phyloP scores from a whole-genome alignment of 1,140 invertebrate genomes.

The Dendroctonus valens region DNA sequence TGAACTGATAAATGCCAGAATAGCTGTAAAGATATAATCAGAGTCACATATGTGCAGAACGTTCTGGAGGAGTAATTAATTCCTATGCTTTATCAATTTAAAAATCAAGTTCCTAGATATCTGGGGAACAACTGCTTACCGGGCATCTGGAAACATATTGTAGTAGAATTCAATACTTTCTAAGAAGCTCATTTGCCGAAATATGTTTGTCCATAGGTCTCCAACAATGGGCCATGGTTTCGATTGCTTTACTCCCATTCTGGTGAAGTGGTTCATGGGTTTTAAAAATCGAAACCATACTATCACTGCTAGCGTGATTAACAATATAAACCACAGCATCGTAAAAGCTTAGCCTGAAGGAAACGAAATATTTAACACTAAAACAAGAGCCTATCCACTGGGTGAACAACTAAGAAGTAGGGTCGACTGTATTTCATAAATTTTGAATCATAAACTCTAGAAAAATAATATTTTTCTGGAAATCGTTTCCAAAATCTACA shows the following conservation, averaged over 20 bases:
- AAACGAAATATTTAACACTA: neutral
- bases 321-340: constrained; percentile 10
- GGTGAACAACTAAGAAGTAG: neutral
- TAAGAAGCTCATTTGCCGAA: constrained; percentile 12
- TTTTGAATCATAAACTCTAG: neutral
- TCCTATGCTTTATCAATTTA: no score
- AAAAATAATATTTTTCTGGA: no score
- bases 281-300: constrained; percentile 26
- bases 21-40: no score
- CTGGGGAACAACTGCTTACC: constrained; percentile 20
- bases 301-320: neutral
- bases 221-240: constrained; percentile 50
- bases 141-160: constrained; percentile 31
- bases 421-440: neutral
- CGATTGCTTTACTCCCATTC: constrained; percentile 49
- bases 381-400: neutral
- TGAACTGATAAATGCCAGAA: no score
- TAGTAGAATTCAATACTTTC: constrained; percentile 24
- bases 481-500: no score
- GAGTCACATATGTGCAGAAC: no score
- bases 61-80: no score
- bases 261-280: constrained; percentile 50
- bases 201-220: constrained; percentile 28
- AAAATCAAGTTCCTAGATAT: no score
- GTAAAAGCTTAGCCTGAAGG: neutral